These are phyloP conservation scores for Saccopteryx leptura DNA, from an alignment of 2,113 vertebrate genomes.

Conservation along the genomic window DNA sequence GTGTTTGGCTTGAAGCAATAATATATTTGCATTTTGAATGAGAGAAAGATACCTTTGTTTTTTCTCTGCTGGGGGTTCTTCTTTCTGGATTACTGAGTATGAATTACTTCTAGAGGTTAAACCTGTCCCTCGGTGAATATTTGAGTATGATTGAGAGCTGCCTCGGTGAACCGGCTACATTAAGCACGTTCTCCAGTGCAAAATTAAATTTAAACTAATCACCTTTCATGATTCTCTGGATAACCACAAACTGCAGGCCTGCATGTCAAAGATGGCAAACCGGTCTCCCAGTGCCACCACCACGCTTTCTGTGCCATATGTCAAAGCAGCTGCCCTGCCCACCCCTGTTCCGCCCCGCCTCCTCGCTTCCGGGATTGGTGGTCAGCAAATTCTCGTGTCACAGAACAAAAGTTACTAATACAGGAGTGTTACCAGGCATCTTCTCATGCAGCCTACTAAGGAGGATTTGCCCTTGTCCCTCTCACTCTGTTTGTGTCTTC, in stretches of 20 bases:
- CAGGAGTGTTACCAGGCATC: neutral
- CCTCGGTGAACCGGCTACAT: constrained; percentile 61
- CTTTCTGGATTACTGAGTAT: constrained; percentile 74
- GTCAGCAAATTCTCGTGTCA: neutral
- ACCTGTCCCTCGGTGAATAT: constrained; percentile 63
- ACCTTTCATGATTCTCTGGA: constrained; percentile 64
- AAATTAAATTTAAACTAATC: constrained; percentile 75
- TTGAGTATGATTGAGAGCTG: constrained; percentile 60
- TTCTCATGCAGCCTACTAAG: neutral
- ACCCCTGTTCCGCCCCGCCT: accelerated
- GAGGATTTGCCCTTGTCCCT: neutral
- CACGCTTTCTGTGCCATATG: neutral
- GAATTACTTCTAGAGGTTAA: constrained; percentile 80
- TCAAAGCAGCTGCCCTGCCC: neutral
- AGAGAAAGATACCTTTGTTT: constrained; percentile 67
- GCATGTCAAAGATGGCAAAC: constrained; percentile 1
- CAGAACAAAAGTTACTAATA: neutral
- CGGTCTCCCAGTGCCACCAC: neutral
- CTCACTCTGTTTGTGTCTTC: neutral
- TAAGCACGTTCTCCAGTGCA: constrained; percentile 36
- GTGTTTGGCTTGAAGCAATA: constrained; percentile 64
- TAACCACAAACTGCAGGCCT: constrained; percentile 29
- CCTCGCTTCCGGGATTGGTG: neutral
- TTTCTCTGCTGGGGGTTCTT: constrained; percentile 60
- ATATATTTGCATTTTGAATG: constrained; percentile 42